phyloP scores from a whole-genome alignment of 2,797 vertebrate genomes.

The Liasis olivaceus region DNA sequence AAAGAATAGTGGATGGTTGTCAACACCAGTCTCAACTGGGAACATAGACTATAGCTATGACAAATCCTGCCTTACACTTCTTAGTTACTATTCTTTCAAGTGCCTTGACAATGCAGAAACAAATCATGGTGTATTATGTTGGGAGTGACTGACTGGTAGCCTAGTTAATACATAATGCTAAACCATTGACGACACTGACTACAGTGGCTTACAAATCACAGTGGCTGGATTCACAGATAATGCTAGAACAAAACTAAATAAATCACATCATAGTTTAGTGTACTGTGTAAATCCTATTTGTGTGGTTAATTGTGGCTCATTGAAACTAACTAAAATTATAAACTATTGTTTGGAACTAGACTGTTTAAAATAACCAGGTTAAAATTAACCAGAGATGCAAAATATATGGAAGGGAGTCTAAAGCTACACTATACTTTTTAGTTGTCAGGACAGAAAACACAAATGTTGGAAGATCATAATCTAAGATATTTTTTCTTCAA shows the following conservation, averaged over 20 bases:
- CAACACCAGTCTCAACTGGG: background rate
- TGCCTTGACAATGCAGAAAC: background rate
- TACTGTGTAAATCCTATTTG: background rate
- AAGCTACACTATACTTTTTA: background rate
- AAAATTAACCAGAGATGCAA: background rate
- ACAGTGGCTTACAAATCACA: background rate
- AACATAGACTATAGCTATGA: background rate
- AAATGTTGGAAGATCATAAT: background rate
- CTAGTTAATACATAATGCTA: background rate
- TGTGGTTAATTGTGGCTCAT: background rate
- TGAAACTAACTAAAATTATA: background rate
- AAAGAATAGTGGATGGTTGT: background rate
- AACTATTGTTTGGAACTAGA: background rate
- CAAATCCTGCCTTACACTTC: background rate
- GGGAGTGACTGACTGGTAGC: background rate
- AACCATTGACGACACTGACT: background rate
- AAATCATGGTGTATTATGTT: background rate
- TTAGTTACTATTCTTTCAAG: background rate
- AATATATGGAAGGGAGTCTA: background rate
- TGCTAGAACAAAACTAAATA: background rate
- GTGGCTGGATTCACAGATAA: background rate
- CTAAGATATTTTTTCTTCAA: background rate
- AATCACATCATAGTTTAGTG: background rate
- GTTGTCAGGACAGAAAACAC: background rate
- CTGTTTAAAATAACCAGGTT: background rate